A percentile compares a stretch with the other conserved stretches of the same genome.
These are phyloP conservation scores for Myiopsitta monachus DNA, from an alignment of 2,113 vertebrate species.

Conservation along the genomic window DNA sequence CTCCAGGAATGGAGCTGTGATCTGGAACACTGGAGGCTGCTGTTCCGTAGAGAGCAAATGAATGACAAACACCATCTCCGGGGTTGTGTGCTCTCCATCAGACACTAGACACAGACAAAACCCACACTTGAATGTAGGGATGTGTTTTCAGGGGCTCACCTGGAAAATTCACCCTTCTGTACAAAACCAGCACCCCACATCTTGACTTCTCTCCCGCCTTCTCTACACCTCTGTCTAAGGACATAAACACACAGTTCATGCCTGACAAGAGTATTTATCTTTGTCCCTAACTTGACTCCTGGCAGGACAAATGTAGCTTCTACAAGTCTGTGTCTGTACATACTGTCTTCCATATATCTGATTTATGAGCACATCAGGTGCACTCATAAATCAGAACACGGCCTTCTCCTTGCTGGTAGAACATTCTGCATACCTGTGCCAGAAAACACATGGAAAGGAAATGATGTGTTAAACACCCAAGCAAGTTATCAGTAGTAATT, in stretches of 20 bases:
- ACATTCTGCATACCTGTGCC: not conserved
- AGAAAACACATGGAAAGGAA: not conserved
- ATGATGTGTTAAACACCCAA: not conserved
- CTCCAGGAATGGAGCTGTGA: slow-evolving; percentile 83
- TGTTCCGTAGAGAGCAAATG: slow-evolving; percentile 82
- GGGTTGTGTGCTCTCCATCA: slow-evolving; percentile 84
- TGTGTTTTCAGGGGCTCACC: not conserved
- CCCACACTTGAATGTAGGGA: not conserved
- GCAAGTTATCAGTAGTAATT: not conserved
- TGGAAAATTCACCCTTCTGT: not conserved
- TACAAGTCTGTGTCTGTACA: not conserved
- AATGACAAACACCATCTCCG: slow-evolving; percentile 88
- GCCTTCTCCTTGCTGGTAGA: not conserved
- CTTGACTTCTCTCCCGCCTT: not conserved
- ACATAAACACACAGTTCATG: not conserved
- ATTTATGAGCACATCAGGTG: not conserved
- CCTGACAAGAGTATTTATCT: not conserved
- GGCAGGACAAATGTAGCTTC: not conserved
- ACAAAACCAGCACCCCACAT: not conserved
- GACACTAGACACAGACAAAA: slow-evolving; percentile 78
- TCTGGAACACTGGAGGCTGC: slow-evolving; percentile 84
- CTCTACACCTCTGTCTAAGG: not conserved
- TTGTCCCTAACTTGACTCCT: not conserved
- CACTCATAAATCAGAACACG: not conserved
- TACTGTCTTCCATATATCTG: not conserved